Conservation (phyloP, 2,888 invertebrate species). For the Conchocele bisecta region DNA sequence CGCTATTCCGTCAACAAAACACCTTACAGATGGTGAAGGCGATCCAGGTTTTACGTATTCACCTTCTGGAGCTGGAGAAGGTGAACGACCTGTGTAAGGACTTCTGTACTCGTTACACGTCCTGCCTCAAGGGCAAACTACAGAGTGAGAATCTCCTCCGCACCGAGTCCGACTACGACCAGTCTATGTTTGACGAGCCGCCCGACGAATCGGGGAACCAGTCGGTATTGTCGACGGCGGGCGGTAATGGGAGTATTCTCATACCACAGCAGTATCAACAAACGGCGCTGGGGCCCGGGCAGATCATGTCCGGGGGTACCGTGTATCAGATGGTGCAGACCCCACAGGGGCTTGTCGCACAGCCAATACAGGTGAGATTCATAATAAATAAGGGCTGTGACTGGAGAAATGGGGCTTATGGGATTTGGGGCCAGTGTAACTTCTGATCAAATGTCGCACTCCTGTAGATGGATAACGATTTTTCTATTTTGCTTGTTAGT, state of each 20-base stretch:
- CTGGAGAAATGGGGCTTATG: no score
- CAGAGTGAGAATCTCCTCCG: constrained; percentile 81
- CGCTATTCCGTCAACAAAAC: no score
- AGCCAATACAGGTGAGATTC: constrained; percentile 82
- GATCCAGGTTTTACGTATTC: constrained; percentile 95
- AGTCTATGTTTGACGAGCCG: constrained; percentile 68
- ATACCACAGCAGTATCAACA: constrained; percentile 73
- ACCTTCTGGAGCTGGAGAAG: constrained; percentile 95
- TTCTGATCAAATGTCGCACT: no score
- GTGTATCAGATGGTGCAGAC: constrained; percentile 84
- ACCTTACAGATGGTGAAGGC: constrained; percentile 91
- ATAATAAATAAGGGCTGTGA: no score
- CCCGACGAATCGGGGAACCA: constrained; percentile 45
- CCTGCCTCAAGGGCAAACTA: constrained; percentile 90
- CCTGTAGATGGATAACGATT: no score
- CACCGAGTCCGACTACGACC: constrained; percentile 68
- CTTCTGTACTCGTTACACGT: constrained; percentile 95
- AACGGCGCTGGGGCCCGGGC: constrained; percentile 79
- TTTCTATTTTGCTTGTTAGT: no score
- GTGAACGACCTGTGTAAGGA: constrained; percentile 97
- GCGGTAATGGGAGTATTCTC: constrained; percentile 65
- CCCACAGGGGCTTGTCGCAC: constrained; percentile 83
- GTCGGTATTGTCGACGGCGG: constrained; percentile 47
- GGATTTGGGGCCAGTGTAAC: no score
- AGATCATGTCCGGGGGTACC: constrained; percentile 82